Evolutionary conservation across 1,140 invertebrate species (phyloP).

Genomic region (Meloidogyne chitwoodi): DNA sequence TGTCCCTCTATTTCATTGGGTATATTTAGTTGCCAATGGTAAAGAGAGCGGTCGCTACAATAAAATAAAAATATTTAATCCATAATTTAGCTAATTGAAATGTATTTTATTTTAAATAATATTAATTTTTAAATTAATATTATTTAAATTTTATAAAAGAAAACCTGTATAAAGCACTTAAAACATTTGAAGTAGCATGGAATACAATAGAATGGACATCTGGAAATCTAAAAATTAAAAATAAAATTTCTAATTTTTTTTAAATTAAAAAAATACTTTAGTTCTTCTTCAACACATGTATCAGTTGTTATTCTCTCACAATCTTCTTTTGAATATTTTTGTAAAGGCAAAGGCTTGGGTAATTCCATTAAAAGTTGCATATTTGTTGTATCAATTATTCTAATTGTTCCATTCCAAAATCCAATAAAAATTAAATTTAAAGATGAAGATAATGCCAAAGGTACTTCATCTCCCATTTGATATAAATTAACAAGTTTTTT

Average conservation of each 20-base stretch:
- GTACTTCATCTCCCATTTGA: conserved; percentile 37
- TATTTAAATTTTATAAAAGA: no score
- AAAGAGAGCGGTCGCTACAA: conserved; percentile 43
- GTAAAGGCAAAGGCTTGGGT: conserved; percentile 36
- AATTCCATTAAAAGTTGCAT: conserved; percentile 19
- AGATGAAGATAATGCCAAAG: background rate
- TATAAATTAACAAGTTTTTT: conserved; percentile 47
- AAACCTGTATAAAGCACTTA: conserved; percentile 43
- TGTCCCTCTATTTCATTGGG: no score
- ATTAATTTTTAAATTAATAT: no score
- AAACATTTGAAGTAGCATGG: conserved; percentile 28
- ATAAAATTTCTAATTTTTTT: no score
- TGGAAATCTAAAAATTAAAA: conserved; percentile 30
- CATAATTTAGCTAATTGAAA: background rate
- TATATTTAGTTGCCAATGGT: conserved; percentile 43
- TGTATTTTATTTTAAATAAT: no score
- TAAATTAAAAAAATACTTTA: background rate
- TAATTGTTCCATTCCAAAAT: conserved; percentile 45
- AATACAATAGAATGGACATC: conserved; percentile 44
- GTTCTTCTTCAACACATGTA: no score
- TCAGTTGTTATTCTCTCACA: no score
- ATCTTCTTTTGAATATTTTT: conserved; percentile 15
- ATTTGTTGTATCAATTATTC: conserved; percentile 35
- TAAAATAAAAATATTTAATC: background rate
- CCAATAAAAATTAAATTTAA: conserved; percentile 38